phyloP scores from a whole-genome alignment of 2,797 vertebrate species.

The Megaceryle alcyon region DNA sequence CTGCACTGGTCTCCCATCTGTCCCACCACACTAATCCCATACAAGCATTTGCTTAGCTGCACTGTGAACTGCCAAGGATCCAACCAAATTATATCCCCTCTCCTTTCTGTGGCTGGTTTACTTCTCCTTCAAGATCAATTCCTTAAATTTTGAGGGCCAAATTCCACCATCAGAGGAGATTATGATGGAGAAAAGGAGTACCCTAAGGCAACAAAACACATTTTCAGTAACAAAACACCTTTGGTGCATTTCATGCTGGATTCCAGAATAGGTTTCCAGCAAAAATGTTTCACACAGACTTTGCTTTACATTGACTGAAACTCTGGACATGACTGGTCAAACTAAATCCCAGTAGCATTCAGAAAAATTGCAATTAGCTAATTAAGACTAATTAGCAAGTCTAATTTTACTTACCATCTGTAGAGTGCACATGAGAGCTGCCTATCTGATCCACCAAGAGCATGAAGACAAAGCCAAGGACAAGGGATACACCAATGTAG shows the following conservation, averaged over 20 bases:
- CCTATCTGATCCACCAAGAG: conserved; percentile 97
- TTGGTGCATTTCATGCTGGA: neutral
- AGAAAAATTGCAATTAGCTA: neutral
- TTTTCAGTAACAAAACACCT: neutral
- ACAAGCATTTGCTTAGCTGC: neutral
- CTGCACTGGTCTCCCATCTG: neutral
- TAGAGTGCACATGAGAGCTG: conserved; percentile 90
- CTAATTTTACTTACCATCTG: conserved; percentile 85
- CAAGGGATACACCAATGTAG: conserved; percentile 94
- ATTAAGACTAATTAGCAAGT: neutral
- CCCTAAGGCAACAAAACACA: neutral
- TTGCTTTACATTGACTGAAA: neutral
- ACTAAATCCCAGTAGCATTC: neutral
- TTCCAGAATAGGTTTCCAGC: neutral
- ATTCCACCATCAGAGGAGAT: neutral
- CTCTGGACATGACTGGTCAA: neutral
- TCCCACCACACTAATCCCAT: neutral
- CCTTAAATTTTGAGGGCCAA: neutral
- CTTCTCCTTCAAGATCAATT: neutral
- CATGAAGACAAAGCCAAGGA: conserved; percentile 98
- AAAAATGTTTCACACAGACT: neutral
- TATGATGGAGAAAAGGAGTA: neutral
- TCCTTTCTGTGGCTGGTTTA: neutral
- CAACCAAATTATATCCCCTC: neutral
- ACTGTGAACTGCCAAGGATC: neutral